Evolutionary conservation across 2,888 invertebrate species (phyloP), one percentile per base, ranked within the genome.

Genomic region (Diadegma fenestrale): DNA sequence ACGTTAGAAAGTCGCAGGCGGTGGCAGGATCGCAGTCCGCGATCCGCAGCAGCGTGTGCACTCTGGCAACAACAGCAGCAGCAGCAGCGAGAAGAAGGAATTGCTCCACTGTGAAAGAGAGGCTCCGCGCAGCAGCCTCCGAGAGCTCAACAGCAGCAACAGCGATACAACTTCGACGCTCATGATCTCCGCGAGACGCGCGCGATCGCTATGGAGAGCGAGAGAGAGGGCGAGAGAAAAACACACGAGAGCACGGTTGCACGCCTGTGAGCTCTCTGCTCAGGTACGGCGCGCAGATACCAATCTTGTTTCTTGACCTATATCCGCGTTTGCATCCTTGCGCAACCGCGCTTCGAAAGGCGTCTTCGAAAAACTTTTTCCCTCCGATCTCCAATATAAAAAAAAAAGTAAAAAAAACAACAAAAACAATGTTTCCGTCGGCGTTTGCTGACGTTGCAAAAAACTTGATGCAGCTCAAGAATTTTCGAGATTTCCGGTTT

Each of bases 221-320:
- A 54, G 68, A 54, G 66, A 68, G 33, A 51, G 8, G 30, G 48
- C 33, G 69, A 33, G 69, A 54, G 33, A 71, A 33, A 51, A 14
- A 69, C 30, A 48, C 51, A 71, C 51, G 14, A 45, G 45, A 72
- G 58, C 72, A 58, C 72, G 72, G 41, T 66, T 80, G 80, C 72
- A 73, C 80, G 72, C 64, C 80, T 43, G 68, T 30, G 80, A 73
- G 80, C 19, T 43, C 66, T 54, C 66, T 66, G 48, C 76, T 69
- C 54, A 73, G 72, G 72, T 80, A 80, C 79, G 48, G 45, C 68
- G 58, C 79, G 88, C 91, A 92, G 94, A 94, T 94, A 93, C 92
- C 92, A 93, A 93, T 94, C 94, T 93, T 92, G 91, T 91, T 94
- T 94, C 93, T 93, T 94, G 93, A 93, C 94, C 94, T 92, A 93